Conservation (phyloP, 2,113 vertebrate species). For the Perccottus glenii region DNA sequence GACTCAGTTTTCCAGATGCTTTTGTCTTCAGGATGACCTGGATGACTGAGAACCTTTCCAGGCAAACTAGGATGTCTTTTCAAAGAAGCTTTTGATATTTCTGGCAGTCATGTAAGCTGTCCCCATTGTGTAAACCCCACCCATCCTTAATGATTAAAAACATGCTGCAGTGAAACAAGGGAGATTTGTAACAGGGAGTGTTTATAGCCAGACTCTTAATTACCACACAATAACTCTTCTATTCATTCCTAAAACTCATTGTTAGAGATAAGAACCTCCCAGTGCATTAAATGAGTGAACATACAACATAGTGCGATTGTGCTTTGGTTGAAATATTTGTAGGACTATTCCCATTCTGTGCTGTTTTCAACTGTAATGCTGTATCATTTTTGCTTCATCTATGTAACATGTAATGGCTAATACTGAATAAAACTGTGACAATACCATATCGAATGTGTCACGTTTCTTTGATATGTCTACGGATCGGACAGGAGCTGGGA, state of each 20-base stretch:
- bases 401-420: slow-evolving; percentile 59
- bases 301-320: slow-evolving; percentile 23
- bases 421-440: slow-evolving; percentile 74
- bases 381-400: slow-evolving; percentile 61
- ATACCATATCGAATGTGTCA: slow-evolving; percentile 18
- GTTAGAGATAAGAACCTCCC: slow-evolving; percentile 26
- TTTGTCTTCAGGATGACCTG: too few relatives aligned
- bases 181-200: slow-evolving; percentile 56
- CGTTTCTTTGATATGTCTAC: slow-evolving; percentile 8
- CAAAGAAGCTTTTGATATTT: slow-evolving; percentile 11
- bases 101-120: slow-evolving; percentile 26
- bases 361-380: slow-evolving; percentile 50
- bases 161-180: slow-evolving; percentile 46
- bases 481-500: slow-evolving; percentile 6
- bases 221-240: slow-evolving; percentile 35
- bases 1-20: too few relatives aligned
- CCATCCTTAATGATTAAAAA: slow-evolving; percentile 50
- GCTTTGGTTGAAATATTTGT: slow-evolving; percentile 13
- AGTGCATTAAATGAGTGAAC: slow-evolving; percentile 1
- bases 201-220: slow-evolving; percentile 37
- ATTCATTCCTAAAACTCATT: slow-evolving; percentile 15
- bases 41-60: too few relatives aligned
- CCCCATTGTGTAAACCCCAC: slow-evolving; percentile 42
- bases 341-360: slow-evolving; percentile 38
- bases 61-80: background rate